phyloP scores from a whole-genome alignment of 2,888 invertebrate species.

The Athetis lepigone region DNA sequence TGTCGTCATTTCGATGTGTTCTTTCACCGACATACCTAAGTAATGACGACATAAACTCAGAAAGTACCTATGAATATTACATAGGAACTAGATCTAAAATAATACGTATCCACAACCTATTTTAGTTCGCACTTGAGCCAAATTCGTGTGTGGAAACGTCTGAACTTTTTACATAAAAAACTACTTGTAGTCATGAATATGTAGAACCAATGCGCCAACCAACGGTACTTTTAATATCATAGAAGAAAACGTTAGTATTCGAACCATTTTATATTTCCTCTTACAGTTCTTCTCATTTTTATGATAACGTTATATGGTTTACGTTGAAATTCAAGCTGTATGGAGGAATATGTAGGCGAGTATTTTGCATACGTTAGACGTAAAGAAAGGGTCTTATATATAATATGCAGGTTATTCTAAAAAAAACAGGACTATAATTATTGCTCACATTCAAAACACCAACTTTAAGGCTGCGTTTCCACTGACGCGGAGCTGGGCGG shows the following conservation, averaged over 20 bases:
- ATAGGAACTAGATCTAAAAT: not conserved
- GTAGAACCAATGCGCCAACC: conserved; percentile 11
- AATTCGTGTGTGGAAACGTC: no score
- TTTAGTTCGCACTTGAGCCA: conserved; percentile 30
- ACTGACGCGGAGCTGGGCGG: no score
- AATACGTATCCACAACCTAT: conserved; percentile 2
- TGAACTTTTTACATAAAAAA: conserved; percentile 54
- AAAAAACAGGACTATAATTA: no score
- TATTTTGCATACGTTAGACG: no score
- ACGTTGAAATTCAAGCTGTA: conserved; percentile 15
- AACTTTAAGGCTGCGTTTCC: no score
- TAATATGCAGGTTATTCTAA: no score
- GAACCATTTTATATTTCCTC: conserved; percentile 43
- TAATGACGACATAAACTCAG: no score
- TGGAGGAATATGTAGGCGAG: conserved; percentile 4
- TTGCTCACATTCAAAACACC: no score
- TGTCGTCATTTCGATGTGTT: no score
- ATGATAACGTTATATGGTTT: conserved; percentile 43
- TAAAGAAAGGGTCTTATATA: no score
- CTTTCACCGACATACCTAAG: no score
- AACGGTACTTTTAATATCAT: conserved; percentile 38
- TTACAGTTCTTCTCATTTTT: conserved; percentile 39
- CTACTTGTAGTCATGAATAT: conserved; percentile 38
- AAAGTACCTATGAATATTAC: no score
- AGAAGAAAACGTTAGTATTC: conserved; percentile 22